Percentiles rank a stretch among this genome's conserved stretches.
phyloP scores from a whole-genome alignment of 2,797 vertebrate species.

The Antrozous pallidus region DNA sequence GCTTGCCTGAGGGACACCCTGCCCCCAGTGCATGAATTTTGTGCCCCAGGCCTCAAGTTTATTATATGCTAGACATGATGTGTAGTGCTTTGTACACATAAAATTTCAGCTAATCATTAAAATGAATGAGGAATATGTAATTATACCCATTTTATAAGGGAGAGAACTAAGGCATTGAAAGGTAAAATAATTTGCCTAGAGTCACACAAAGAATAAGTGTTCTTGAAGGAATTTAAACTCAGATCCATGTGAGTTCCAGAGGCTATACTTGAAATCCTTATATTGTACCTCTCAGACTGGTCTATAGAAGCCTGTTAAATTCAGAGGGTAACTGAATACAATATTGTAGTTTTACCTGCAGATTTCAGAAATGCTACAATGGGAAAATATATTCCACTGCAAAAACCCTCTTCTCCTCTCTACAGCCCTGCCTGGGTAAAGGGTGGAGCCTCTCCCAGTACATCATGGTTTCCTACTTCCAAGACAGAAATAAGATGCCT shows the following conservation, averaged over 20 bases:
- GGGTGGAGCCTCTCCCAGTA: not conserved
- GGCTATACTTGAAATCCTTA: not conserved
- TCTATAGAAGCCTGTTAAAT: not conserved
- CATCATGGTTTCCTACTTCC: not conserved
- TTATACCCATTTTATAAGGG: not conserved
- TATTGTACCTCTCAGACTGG: not conserved
- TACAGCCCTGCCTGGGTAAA: not conserved
- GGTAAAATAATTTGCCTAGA: not conserved
- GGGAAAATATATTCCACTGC: not conserved
- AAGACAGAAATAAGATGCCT: not conserved
- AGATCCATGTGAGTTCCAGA: not conserved
- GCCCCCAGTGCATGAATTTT: no score
- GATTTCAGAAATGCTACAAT: not conserved
- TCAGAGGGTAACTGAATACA: not conserved
- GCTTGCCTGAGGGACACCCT: no score
- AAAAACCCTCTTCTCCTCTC: not conserved
- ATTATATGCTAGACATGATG: not conserved
- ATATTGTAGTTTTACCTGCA: not conserved
- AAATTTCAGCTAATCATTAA: slow-evolving; percentile 24
- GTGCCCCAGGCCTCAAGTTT: not conserved
- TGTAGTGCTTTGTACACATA: not conserved
- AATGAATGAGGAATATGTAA: not conserved
- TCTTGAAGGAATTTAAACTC: not conserved
- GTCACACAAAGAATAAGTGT: not conserved
- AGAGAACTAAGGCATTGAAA: not conserved